phyloP scores from a whole-genome alignment of 2,797 vertebrate genomes.

The Poecilia picta region DNA sequence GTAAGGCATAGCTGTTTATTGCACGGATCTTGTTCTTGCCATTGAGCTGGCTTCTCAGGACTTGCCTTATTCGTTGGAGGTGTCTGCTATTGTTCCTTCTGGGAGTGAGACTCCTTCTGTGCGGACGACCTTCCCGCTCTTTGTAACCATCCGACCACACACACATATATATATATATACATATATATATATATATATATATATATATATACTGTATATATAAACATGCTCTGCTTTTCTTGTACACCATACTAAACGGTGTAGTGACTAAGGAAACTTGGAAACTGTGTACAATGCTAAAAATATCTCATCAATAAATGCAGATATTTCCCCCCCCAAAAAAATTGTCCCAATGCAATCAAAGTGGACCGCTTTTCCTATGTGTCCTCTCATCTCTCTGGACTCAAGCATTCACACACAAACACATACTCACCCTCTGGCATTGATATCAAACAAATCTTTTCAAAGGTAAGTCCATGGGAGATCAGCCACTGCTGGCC shows the following conservation, averaged over 20 bases:
- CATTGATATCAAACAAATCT: constrained; percentile 71
- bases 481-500: constrained; percentile 64
- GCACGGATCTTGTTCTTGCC: too few species aligned
- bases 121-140: too few species aligned
- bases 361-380: not conserved
- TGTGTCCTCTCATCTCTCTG: constrained; percentile 8
- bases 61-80: too few species aligned
- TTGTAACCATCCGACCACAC: too few species aligned
- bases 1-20: too few species aligned
- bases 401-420: constrained; percentile 5
- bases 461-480: constrained; percentile 62
- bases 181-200: too few species aligned
- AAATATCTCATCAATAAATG: constrained; percentile 19
- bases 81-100: too few species aligned
- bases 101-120: too few species aligned
- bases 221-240: not conserved
- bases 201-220: too few species aligned
- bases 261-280: not conserved
- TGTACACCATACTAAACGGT: not conserved
- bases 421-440: constrained; percentile 38
- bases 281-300: constrained; percentile 9
- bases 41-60: too few species aligned
- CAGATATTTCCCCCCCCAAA: not conserved
- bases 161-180: too few species aligned
- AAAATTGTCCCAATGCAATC: constrained; percentile 26